A percentile compares a stretch with the other conserved stretches of the same genome.
Conservation (phyloP, 2,888 invertebrate species). For the Pammene fasciana region DNA sequence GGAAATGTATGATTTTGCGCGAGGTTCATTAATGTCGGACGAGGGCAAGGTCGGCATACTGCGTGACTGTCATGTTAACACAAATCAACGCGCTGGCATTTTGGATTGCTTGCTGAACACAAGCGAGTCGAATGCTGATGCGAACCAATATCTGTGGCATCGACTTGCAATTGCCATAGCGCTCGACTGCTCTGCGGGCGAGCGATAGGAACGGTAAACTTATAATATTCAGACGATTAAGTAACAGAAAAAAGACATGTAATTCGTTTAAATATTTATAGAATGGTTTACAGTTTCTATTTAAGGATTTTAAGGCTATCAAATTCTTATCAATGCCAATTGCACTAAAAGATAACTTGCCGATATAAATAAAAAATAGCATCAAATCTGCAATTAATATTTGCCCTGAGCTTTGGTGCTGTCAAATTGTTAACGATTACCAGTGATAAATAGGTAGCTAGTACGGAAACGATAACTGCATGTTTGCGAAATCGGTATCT, state of each 20-base stretch:
- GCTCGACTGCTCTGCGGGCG: too few relatives aligned
- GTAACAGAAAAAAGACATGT: too few relatives aligned
- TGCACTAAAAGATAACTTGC: not conserved
- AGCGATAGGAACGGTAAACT: too few relatives aligned
- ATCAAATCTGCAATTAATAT: too few relatives aligned
- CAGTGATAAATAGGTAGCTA: not conserved
- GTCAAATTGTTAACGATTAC: not conserved
- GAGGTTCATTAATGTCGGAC: conserved; percentile 61
- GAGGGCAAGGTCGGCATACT: conserved; percentile 54
- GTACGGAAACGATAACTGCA: conserved; percentile 7
- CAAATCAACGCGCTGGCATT: conserved; percentile 34
- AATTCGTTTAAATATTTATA: too few relatives aligned
- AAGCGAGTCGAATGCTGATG: too few relatives aligned
- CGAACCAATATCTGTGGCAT: too few relatives aligned
- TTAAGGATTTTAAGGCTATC: too few relatives aligned
- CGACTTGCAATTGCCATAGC: too few relatives aligned
- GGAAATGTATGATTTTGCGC: conserved; percentile 48
- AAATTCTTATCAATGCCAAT: not conserved
- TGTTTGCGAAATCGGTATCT: not conserved
- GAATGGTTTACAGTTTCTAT: too few relatives aligned
- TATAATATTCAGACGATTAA: too few relatives aligned
- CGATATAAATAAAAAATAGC: not conserved
- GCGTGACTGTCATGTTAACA: conserved; percentile 47
- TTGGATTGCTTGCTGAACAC: not conserved
- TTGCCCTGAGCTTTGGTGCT: not conserved